phyloP scores from a whole-genome alignment of 2,888 invertebrate species.

The Cerastis leucographa region DNA sequence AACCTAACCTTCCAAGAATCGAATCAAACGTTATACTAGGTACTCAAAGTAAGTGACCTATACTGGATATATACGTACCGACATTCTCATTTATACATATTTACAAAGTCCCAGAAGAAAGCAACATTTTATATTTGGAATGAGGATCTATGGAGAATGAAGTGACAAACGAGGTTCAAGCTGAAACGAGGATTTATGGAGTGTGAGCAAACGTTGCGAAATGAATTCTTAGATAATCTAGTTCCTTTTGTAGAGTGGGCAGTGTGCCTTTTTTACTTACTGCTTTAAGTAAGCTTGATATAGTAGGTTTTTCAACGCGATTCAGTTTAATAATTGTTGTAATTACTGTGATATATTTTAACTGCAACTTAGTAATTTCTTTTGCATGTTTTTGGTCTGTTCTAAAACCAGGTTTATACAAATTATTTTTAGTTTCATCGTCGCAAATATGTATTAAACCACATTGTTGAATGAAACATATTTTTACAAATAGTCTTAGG shows the following conservation, averaged over 20 bases:
- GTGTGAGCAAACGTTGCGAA: conserved; percentile 54
- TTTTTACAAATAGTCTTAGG: too few species aligned
- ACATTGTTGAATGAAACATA: neutral
- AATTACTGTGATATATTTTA: conserved; percentile 25
- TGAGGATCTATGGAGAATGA: conserved; percentile 55
- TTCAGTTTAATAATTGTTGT: conserved; percentile 23
- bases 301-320: conserved; percentile 42
- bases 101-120: conserved; percentile 38
- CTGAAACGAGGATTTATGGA: conserved; percentile 56
- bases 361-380: neutral
- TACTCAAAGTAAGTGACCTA: neutral
- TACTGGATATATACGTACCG: neutral
- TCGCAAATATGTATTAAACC: neutral
- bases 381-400: neutral
- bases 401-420: neutral
- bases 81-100: conserved; percentile 27
- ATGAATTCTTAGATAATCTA: conserved; percentile 61
- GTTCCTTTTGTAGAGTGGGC: conserved; percentile 47
- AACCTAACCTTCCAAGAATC: neutral
- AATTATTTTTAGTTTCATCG: neutral
- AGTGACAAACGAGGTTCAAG: conserved; percentile 58
- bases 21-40: neutral
- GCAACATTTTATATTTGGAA: conserved; percentile 53
- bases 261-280: conserved; percentile 33
- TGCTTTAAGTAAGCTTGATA: conserved; percentile 23